A percentile compares a stretch with the other conserved stretches of the same genome.
Conservation (phyloP, 2,113 vertebrate species). For the Gopherus evgoodei region DNA sequence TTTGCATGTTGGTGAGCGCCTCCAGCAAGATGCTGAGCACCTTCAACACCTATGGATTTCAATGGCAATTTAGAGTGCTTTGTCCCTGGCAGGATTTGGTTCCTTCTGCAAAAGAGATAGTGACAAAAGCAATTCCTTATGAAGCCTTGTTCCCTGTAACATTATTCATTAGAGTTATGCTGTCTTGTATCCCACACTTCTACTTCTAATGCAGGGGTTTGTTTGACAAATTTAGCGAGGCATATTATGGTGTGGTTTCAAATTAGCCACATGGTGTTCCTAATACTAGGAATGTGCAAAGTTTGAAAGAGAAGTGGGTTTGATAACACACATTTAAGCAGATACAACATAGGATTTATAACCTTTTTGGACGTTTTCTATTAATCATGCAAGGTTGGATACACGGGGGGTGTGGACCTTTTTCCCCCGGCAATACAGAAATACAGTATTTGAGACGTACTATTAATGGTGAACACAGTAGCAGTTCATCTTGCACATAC, state of each 20-base stretch:
- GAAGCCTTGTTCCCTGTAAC: neutral
- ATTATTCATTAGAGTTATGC: neutral
- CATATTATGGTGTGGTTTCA: neutral
- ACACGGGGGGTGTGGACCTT: neutral
- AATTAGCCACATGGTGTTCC: fast-evolving
- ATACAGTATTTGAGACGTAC: neutral
- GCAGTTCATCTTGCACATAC: neutral
- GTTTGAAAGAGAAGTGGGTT: neutral
- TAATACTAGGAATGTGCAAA: neutral
- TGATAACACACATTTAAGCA: neutral
- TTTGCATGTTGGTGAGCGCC: neutral
- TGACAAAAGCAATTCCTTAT: neutral
- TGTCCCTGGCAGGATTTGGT: neutral
- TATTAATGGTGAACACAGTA: neutral
- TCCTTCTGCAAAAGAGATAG: neutral
- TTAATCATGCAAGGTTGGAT: neutral
- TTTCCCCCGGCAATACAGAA: neutral
- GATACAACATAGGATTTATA: neutral
- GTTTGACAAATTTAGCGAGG: neutral
- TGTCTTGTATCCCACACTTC: neutral
- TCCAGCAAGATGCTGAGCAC: neutral
- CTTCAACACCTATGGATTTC: neutral
- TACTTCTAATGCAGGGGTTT: neutral
- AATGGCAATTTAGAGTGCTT: neutral
- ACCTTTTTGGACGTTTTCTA: neutral